These are phyloP conservation scores for Acanthurus leucopareius DNA, from an alignment of 2,797 vertebrate species.

Conservation along the genomic window DNA sequence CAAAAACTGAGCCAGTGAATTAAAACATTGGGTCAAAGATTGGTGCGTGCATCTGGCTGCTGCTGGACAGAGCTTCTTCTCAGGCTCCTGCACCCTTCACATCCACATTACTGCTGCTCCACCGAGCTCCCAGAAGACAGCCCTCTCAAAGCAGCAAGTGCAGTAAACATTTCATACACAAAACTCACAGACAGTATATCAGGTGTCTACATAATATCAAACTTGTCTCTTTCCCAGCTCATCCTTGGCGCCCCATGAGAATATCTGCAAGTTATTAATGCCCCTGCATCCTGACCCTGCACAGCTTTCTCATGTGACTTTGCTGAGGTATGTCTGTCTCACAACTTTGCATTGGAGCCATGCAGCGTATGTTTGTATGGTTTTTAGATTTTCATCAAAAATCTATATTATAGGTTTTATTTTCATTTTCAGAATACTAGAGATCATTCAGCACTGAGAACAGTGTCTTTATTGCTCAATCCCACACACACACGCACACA, in stretches of 20 bases:
- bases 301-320: constrained; percentile 64
- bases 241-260: constrained; percentile 52
- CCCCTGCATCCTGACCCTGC: constrained; percentile 49
- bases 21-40: constrained; percentile 51
- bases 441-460: constrained; percentile 14
- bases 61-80: constrained; percentile 50
- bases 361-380: constrained; percentile 27
- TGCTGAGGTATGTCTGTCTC: constrained; percentile 42
- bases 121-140: constrained; percentile 22
- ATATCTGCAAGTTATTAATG: constrained; percentile 72
- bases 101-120: constrained; percentile 48
- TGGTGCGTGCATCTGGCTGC: constrained; percentile 49
- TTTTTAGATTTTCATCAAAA: constrained; percentile 43
- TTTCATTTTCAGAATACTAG: constrained; percentile 29
- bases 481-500: constrained; percentile 1
- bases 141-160: constrained; percentile 41
- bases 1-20: constrained; percentile 46
- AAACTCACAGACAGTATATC: constrained; percentile 41
- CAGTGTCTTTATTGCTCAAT: constrained; percentile 37
- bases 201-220: constrained; percentile 56
- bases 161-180: constrained; percentile 38
- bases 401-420: constrained; percentile 6
- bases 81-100: constrained; percentile 56
- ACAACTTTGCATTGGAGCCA: constrained; percentile 27
- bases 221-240: constrained; percentile 56